Base-by-base conservation (phyloP, 2,797 vertebrate species). In the Vireo griseus region DNA sequence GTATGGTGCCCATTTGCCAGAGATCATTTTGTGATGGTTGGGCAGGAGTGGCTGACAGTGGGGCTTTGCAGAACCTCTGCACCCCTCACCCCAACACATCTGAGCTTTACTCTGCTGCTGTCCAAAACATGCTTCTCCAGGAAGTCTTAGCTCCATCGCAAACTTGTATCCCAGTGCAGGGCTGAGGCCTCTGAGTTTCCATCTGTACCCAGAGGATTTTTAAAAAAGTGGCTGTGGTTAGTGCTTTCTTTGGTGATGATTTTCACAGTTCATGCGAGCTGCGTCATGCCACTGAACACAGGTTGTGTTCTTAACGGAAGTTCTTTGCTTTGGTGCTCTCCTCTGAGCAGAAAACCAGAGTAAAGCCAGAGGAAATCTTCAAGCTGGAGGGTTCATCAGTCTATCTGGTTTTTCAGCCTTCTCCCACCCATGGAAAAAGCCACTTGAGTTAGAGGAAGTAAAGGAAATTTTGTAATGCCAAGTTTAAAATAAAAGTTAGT, bases 271-370 rank as follows among this genome's bases (percentile, higher is more conserved):
- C 17, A 5, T 33, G 14, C 25, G 78, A 33, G 39, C 54, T 50
- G 33, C 18, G 3, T 44, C 1, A 0, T 47, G 40, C 26, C 22
- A 6, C n/a, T 26, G 35, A 44, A 42, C 45, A 9, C 16, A 33
- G 35, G 50, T 25, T 55, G 9, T 58, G 18, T 50, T 78, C 52
- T 83, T 18, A 54, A 35, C 22, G 18, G 29, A 54, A 55, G 31
- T 17, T 67, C 16, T 72, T 84, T 50, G n/a, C 20, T 40, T 74
- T 62, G 10, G 3, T 75, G 39, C 25, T 58, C 29, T 80, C 17
- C 13, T 73, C 40, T 17, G 35, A 35, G 62, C 39, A 75, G 71
- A 62, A 78, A 90, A 51, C 2, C 10, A 22, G 42, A 68, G 12
- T 26, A 44, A 61, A 13, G 33, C 26, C 50, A 26, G 28, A 71